These are phyloP conservation scores for Lottia gigantea DNA, from an alignment of 2,888 invertebrate species.

Conservation along the genomic window DNA sequence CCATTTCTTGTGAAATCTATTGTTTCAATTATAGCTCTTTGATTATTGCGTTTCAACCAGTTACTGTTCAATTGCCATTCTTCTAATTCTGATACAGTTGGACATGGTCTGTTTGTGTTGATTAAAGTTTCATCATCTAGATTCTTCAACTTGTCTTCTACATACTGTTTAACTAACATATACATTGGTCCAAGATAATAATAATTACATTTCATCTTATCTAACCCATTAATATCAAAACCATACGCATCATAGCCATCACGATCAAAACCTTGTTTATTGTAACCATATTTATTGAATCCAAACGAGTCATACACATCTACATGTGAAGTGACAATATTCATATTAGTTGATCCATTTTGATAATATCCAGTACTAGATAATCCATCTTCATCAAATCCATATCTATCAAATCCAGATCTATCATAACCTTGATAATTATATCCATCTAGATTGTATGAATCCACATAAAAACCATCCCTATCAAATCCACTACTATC, in stretches of 20 bases:
- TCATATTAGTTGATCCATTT: constrained; percentile 37
- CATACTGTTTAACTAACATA: constrained; percentile 54
- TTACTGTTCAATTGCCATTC: constrained; percentile 43
- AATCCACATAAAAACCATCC: constrained; percentile 56
- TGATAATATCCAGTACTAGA: constrained; percentile 54
- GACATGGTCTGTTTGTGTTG: constrained; percentile 51
- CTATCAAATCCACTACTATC: constrained; percentile 57
- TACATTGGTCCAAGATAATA: constrained; percentile 61
- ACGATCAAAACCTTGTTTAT: constrained; percentile 59
- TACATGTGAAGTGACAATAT: constrained; percentile 10
- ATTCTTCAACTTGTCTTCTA: constrained; percentile 46
- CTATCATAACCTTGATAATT: constrained; percentile 58
- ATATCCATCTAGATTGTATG: constrained; percentile 63
- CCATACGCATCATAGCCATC: constrained; percentile 63
- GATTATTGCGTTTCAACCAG: constrained; percentile 50
- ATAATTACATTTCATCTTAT: constrained; percentile 55
- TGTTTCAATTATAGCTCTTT: constrained; percentile 41
- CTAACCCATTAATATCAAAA: constrained; percentile 57
- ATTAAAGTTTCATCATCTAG: constrained; percentile 40
- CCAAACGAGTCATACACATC: constrained; percentile 48
- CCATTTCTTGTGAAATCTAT: constrained; percentile 39
- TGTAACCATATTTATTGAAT: constrained; percentile 56
- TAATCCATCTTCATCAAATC: constrained; percentile 57
- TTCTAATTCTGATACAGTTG: constrained; percentile 42
- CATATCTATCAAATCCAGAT: constrained; percentile 61